These are phyloP conservation scores for Phytoseiulus persimilis DNA, from an alignment of 2,888 invertebrate genomes.

Conservation along the genomic window DNA sequence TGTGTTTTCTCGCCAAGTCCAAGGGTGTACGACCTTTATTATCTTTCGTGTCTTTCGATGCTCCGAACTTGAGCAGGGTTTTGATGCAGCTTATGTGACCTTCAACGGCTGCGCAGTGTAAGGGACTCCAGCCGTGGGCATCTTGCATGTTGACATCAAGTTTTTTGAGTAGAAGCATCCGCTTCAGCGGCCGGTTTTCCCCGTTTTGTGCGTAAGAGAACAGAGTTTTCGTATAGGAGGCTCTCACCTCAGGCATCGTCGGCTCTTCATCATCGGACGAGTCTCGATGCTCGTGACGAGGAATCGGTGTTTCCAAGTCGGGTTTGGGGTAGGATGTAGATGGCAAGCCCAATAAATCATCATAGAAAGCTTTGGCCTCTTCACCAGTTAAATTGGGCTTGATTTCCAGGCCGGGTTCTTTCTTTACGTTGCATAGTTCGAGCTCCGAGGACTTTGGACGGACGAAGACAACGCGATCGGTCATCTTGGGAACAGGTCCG, in stretches of 20 bases:
- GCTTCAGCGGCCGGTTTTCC: background rate
- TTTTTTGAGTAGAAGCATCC: background rate
- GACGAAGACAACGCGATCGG: background rate
- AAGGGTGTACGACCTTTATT: conserved; percentile 21
- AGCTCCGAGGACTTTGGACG: background rate
- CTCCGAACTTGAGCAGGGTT: conserved; percentile 26
- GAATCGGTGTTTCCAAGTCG: background rate
- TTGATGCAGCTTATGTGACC: conserved; percentile 17
- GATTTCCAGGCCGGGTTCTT: background rate
- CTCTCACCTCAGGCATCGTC: background rate
- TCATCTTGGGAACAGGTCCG: background rate
- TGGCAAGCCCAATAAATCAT: conserved; percentile 14
- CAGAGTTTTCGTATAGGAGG: background rate
- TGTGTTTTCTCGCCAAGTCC: background rate
- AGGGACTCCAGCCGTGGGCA: conserved; percentile 17
- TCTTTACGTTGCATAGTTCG: background rate
- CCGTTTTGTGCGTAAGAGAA: conserved; percentile 16
- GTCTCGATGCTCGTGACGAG: background rate
- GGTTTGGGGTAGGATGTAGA: conserved; percentile 7
- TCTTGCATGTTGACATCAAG: conserved; percentile 23
- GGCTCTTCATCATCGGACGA: background rate
- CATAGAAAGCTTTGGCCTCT: conserved; percentile 23
- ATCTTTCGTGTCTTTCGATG: conserved; percentile 1
- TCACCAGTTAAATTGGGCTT: background rate
- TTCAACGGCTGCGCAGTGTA: conserved; percentile 6